Evolutionary conservation across 2,797 vertebrate species (phyloP).

Genomic region (Gymnothorax javanicus): DNA sequence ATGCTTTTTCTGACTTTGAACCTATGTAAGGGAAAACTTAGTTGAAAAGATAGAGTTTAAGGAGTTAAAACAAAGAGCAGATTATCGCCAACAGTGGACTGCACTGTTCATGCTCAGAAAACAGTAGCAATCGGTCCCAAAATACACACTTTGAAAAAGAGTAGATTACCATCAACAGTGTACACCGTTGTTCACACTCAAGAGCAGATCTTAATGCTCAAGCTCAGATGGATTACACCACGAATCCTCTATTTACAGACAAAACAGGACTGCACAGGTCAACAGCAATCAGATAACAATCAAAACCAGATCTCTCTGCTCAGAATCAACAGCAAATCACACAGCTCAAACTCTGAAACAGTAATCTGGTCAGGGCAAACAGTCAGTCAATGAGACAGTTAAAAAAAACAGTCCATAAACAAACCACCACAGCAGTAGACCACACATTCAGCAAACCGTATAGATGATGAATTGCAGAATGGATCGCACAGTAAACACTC

Average conservation of each 20-base stretch:
- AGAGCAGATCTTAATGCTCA: slow-evolving; percentile 30
- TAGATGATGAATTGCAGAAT: no score
- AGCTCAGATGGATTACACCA: slow-evolving; percentile 81
- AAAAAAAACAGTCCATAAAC: no score
- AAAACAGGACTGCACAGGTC: no score
- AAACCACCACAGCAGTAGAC: neutral
- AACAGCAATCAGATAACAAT: slow-evolving; percentile 5
- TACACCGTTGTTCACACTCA: slow-evolving; percentile 92
- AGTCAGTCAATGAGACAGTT: neutral
- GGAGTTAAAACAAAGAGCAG: neutral
- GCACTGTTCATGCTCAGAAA: neutral
- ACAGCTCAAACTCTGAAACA: neutral
- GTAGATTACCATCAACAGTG: slow-evolving; percentile 60
- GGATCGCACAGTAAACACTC: no score
- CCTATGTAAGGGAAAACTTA: no score
- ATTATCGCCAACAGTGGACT: neutral
- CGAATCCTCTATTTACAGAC: slow-evolving; percentile 76
- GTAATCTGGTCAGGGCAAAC: no score
- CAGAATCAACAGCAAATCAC: neutral
- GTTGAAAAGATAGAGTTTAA: no score
- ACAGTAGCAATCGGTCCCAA: slow-evolving; percentile 73
- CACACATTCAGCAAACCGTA: no score
- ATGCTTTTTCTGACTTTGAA: no score
- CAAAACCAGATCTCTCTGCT: neutral
- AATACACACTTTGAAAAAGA: slow-evolving; percentile 80